A percentile compares a stretch with the other conserved stretches of the same genome.
These are phyloP conservation scores for Poeciliopsis infans DNA, from an alignment of 2,797 vertebrate species.

Conservation along the genomic window DNA sequence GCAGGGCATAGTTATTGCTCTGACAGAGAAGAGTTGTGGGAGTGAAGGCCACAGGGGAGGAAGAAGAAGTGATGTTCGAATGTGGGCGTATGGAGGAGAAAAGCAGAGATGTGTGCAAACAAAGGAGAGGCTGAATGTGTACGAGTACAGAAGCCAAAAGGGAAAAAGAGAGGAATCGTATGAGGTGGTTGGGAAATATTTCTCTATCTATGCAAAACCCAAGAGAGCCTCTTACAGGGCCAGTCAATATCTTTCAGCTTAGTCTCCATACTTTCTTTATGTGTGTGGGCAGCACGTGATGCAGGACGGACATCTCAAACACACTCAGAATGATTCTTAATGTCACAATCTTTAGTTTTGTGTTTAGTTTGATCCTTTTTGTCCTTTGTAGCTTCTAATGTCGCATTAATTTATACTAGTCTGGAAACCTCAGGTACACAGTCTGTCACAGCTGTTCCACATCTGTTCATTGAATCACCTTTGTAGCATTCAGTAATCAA, in stretches of 20 bases:
- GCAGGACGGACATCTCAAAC: conserved; percentile 16
- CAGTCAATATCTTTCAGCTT: conserved; percentile 42
- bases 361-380: neutral
- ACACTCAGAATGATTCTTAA: neutral
- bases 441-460: neutral
- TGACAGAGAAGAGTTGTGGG: conserved; percentile 35
- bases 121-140: conserved; percentile 19
- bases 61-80: conserved; percentile 45
- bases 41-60: conserved; percentile 47
- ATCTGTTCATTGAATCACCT: neutral
- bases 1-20: conserved; percentile 31
- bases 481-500: neutral
- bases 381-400: neutral
- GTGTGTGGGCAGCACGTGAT: neutral
- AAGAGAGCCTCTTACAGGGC: conserved; percentile 32
- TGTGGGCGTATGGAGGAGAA: conserved; percentile 51
- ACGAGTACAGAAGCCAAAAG: conserved; percentile 10
- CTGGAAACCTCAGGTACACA: neutral
- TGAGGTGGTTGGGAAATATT: conserved; percentile 8
- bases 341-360: neutral
- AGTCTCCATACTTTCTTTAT: conserved; percentile 40
- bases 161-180: conserved; percentile 8
- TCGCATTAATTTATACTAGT: neutral
- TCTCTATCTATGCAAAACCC: conserved; percentile 21
- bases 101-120: conserved; percentile 27